These are phyloP conservation scores for Candoia aspera DNA, from an alignment of 2,113 vertebrate genomes.

Conservation along the genomic window DNA sequence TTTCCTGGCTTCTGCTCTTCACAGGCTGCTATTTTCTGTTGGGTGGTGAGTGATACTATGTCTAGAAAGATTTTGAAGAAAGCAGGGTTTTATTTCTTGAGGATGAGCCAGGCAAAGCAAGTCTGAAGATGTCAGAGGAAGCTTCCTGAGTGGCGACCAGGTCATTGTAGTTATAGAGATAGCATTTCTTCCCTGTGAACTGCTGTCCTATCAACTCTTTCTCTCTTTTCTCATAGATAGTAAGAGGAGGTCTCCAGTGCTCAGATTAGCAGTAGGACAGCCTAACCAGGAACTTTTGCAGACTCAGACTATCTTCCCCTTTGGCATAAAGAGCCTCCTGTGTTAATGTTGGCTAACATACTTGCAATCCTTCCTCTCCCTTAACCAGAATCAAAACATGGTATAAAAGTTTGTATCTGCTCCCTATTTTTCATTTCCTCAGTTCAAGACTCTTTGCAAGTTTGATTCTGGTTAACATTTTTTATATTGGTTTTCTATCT, in stretches of 20 bases:
- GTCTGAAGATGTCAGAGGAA: neutral
- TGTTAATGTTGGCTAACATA: neutral
- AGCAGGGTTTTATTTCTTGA: too few relatives aligned
- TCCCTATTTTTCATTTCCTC: neutral
- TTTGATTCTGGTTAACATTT: neutral
- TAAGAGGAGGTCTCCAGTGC: too few relatives aligned
- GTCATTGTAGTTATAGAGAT: neutral
- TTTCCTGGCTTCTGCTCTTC: constrained; percentile 67
- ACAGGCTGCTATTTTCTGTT: constrained; percentile 74
- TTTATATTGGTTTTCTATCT: neutral
- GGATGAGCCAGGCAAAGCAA: neutral
- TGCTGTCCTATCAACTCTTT: neutral
- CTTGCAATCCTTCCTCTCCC: neutral
- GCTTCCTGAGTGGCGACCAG: neutral
- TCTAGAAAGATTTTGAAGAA: too few relatives aligned
- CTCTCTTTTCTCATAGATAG: neutral
- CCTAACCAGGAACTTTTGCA: neutral
- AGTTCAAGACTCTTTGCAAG: neutral
- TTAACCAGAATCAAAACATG: neutral
- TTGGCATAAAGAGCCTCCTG: too few relatives aligned
- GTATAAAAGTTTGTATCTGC: neutral
- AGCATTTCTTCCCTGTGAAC: neutral
- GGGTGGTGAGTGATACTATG: constrained; percentile 74
- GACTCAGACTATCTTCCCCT: neutral
- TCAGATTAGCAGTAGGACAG: neutral